Conservation (phyloP, 1,140 invertebrate species). For the Drepana arcuata region DNA sequence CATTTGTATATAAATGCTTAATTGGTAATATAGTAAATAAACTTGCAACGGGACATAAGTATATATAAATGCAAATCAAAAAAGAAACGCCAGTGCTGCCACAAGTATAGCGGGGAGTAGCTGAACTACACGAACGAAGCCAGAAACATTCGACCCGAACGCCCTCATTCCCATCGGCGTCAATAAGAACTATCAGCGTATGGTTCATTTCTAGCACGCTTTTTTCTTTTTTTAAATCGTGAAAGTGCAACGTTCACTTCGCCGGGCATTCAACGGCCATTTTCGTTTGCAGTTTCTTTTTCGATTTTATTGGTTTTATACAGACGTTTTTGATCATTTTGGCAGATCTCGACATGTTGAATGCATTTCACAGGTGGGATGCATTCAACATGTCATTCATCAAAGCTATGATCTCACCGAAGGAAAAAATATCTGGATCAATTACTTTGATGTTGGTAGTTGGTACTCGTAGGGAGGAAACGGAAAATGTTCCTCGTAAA, state of each 20-base stretch:
- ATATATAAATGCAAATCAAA: too few relatives aligned
- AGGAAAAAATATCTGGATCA: background rate
- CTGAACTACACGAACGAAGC: conserved; percentile 35
- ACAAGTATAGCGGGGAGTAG: conserved; percentile 38
- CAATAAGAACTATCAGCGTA: conserved; percentile 46
- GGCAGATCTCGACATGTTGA: background rate
- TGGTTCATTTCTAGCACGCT: conserved; percentile 64
- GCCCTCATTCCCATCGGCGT: conserved; percentile 21
- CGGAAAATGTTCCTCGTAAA: too few relatives aligned
- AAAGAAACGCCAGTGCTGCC: conserved; percentile 35
- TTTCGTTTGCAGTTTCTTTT: conserved; percentile 63
- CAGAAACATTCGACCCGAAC: conserved; percentile 28
- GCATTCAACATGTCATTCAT: background rate
- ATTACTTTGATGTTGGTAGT: background rate
- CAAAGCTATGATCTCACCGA: background rate
- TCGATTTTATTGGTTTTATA: conserved; percentile 65
- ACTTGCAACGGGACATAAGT: too few relatives aligned
- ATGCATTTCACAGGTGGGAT: background rate
- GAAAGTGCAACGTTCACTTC: conserved; percentile 70
- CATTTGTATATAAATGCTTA: too few relatives aligned
- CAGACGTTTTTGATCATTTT: conserved; percentile 53
- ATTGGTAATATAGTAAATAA: too few relatives aligned
- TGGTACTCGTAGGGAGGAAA: too few relatives aligned
- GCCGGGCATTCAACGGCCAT: conserved; percentile 61
- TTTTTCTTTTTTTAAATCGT: conserved; percentile 63